Evolutionary conservation across 2,888 invertebrate species (phyloP).

Genomic region (Zaprionus obscuricornis): DNA sequence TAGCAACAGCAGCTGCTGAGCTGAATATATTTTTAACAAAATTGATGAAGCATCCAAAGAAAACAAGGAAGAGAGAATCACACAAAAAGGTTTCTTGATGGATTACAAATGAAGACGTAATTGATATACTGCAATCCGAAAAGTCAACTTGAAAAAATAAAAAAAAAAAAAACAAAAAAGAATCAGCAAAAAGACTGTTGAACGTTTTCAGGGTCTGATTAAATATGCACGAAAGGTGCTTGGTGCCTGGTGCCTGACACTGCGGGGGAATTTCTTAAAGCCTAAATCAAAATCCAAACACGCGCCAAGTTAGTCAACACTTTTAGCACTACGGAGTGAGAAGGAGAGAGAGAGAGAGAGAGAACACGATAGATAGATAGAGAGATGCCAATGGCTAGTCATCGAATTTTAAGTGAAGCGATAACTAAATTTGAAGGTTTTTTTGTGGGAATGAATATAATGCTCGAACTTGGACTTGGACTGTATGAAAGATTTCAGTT

Average conservation of each 20-base stretch:
- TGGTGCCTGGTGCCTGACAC: not conserved
- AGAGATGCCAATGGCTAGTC: conserved; percentile 10
- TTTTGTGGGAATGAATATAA: too few relatives aligned
- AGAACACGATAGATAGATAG: too few relatives aligned
- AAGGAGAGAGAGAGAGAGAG: too few relatives aligned
- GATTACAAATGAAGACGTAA: conserved; percentile 64
- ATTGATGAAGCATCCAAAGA: conserved; percentile 64
- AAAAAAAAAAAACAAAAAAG: too few relatives aligned
- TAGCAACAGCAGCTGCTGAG: conserved; percentile 40
- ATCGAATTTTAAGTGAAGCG: conserved; percentile 50
- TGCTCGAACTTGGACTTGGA: conserved; percentile 54
- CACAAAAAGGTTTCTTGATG: conserved; percentile 58
- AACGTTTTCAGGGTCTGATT: conserved; percentile 58
- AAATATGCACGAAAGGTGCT: conserved; percentile 58
- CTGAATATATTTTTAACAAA: conserved; percentile 55
- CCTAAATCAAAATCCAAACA: conserved; percentile 73
- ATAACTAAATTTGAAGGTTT: conserved; percentile 4
- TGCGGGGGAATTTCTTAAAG: conserved; percentile 13
- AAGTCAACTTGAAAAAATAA: conserved; percentile 27
- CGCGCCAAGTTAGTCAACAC: conserved; percentile 62
- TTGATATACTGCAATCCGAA: conserved; percentile 48
- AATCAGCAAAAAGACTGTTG: conserved; percentile 22
- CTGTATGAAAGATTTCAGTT: conserved; percentile 49
- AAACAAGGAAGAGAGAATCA: conserved; percentile 9
- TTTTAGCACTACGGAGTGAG: too few relatives aligned